phyloP scores from a whole-genome alignment of 2,888 invertebrate species.

The Brenthis daphne region DNA sequence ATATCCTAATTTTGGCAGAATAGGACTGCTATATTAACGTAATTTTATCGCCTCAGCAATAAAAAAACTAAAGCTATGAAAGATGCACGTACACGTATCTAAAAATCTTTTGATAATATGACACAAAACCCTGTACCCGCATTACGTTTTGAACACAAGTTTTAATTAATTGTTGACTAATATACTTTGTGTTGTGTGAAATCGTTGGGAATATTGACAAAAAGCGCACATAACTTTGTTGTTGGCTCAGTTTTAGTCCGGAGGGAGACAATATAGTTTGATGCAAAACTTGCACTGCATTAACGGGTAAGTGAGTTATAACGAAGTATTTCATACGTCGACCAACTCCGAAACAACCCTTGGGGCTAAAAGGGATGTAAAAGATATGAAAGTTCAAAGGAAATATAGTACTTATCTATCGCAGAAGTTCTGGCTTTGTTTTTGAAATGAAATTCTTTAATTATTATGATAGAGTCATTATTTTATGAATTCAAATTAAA shows the following conservation, averaged over 20 bases:
- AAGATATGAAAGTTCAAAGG: conserved; percentile 34
- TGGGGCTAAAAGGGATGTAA: conserved; percentile 42
- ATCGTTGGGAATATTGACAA: conserved; percentile 21
- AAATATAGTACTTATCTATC: conserved; percentile 32
- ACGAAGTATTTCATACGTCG: conserved; percentile 48
- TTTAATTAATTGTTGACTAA: conserved; percentile 36
- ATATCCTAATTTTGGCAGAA: too few species aligned
- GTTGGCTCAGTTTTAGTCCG: conserved; percentile 9
- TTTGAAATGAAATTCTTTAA: not conserved
- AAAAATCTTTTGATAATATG: conserved; percentile 4
- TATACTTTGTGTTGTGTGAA: conserved; percentile 13
- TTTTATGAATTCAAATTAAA: too few species aligned
- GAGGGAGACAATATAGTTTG: conserved; percentile 19
- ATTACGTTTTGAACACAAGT: conserved; percentile 22
- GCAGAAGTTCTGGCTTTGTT: conserved; percentile 23
- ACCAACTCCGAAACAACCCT: conserved; percentile 51
- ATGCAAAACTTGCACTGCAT: conserved; percentile 26
- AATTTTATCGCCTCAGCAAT: too few species aligned
- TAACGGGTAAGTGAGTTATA: conserved; percentile 43
- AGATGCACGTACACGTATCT: too few species aligned
- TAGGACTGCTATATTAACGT: too few species aligned
- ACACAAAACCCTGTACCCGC: conserved; percentile 7
- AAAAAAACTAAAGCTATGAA: too few species aligned
- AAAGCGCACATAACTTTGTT: conserved; percentile 20
- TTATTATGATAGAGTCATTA: too few species aligned